Evolutionary conservation across 2,797 vertebrate genomes (phyloP), one percentile per base, ranked within the genome.

Genomic region (Harpagifer antarcticus): DNA sequence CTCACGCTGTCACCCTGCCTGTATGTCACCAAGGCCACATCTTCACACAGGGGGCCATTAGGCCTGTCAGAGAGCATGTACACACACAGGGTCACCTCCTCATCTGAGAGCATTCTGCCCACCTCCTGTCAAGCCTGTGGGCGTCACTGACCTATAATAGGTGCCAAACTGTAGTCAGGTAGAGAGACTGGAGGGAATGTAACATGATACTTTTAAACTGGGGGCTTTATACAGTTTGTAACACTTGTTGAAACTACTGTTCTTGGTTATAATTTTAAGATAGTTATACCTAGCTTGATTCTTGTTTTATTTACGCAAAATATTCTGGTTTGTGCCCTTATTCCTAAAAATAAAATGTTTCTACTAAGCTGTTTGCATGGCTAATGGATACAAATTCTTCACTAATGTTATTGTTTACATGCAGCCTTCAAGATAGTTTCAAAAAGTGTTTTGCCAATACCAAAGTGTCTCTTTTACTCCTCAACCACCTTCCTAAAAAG

Each of bases 21-120:
- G 44, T 64, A 61, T 83, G 82, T 84, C 85, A 84, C 67, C 58
- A 43, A 27, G 61, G 67, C 65, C 72, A 74, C 74, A 75, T 65
- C 59, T 76, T 79, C 68, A 86, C 59, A 68, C 63, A 52, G 50
- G 62, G 27, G 65, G 57, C 68, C 82, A 66, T 85, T 70, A 64
- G 72, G 68, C 56, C 74, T 79, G 67, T 82, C 81, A 78, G 20
- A 71, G 43, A 60, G 42, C 59, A 53, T 72, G 59, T 45, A 47
- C 13, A 17, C 37, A 37, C 48, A 19, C 20, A 65, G 58, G 54
- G 54, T 72, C 71, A 68, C 52, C 74, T 71, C 69, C 48, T 76
- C 64, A 48, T 62, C 67, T 68, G 27, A 50, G 17, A 56, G 8
- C 37, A 3, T 16, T 63, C 59, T 65, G 57, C 44, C 65, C 15